A percentile compares a stretch with the other conserved stretches of the same genome.
phyloP scores from a whole-genome alignment of 2,797 vertebrate genomes.

The Novumbra hubbsi region DNA sequence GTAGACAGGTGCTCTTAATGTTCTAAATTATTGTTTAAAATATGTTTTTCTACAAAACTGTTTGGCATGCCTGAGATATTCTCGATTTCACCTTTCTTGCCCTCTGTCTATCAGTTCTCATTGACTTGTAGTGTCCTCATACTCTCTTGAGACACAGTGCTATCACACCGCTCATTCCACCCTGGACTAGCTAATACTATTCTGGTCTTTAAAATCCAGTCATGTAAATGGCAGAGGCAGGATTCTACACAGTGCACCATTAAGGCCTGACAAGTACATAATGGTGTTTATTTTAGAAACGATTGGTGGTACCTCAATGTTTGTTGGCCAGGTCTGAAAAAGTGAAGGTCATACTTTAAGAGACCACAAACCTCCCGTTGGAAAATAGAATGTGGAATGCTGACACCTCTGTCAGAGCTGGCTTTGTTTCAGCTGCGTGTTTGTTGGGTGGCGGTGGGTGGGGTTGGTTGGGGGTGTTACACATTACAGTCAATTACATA shows the following conservation, averaged over 20 bases:
- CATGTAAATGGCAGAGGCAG: too few relatives aligned
- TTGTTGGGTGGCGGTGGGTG: neutral
- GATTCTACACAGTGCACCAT: neutral
- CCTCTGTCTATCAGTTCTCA: too few relatives aligned
- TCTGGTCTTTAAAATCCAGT: too few relatives aligned
- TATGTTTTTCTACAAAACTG: too few relatives aligned
- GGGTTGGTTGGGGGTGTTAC: neutral
- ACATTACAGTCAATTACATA: conserved; percentile 31
- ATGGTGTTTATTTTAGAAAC: conserved; percentile 11
- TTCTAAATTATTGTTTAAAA: too few relatives aligned
- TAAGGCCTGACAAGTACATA: neutral
- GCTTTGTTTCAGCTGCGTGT: neutral
- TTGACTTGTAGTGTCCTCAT: too few relatives aligned
- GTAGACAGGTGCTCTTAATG: too few relatives aligned
- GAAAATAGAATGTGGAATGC: neutral
- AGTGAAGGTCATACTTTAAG: conserved; percentile 1
- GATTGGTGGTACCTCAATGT: neutral
- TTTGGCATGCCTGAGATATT: too few relatives aligned
- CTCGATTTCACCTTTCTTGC: too few relatives aligned
- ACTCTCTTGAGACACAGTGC: too few relatives aligned
- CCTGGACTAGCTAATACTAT: neutral
- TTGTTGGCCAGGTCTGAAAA: conserved; percentile 14
- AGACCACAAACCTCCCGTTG: conserved; percentile 13
- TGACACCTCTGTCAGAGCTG: conserved; percentile 2
- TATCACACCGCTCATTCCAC: too few relatives aligned